Percentiles rank a stretch among this genome's conserved stretches.
Evolutionary conservation across 2,113 vertebrate species (phyloP).

Genomic region (Ursus arctos): DNA sequence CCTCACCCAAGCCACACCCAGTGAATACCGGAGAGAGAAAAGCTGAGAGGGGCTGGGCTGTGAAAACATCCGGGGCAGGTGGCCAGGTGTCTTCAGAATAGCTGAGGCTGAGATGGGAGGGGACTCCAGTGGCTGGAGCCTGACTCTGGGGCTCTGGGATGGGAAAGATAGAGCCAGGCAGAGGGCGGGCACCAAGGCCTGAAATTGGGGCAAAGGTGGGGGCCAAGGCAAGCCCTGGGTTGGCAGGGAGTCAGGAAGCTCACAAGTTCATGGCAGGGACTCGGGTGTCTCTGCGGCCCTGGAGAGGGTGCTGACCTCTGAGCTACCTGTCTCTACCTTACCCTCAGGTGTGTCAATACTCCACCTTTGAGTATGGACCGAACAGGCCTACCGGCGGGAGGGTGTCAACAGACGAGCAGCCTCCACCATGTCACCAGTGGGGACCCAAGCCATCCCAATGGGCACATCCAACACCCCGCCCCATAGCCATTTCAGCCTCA

Average conservation of each 20-base stretch:
- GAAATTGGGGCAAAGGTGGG: conserved; percentile 78
- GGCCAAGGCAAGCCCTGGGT: conserved; percentile 18
- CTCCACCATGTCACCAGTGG: neutral
- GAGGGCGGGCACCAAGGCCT: neutral
- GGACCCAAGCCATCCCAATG: neutral
- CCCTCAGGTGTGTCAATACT: conserved; percentile 33
- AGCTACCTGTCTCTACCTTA: conserved; percentile 27
- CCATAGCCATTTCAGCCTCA: neutral
- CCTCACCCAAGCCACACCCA: neutral
- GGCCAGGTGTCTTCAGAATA: neutral
- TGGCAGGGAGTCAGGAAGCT: conserved; percentile 41
- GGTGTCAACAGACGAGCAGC: neutral
- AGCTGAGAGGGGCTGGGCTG: neutral
- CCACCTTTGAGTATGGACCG: conserved; percentile 14
- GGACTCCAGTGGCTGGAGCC: conserved; percentile 47
- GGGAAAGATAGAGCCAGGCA: neutral
- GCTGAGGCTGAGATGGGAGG: neutral
- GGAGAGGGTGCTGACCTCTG: conserved; percentile 5
- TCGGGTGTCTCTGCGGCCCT: conserved; percentile 30
- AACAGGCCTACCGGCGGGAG: neutral
- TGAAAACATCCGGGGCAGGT: neutral
- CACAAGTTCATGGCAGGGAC: neutral
- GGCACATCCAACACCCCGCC: neutral
- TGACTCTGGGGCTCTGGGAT: conserved; percentile 49
- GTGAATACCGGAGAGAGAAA: neutral